These are phyloP conservation scores for Eudemis profundana DNA, from an alignment of 2,888 invertebrate species.

Conservation along the genomic window DNA sequence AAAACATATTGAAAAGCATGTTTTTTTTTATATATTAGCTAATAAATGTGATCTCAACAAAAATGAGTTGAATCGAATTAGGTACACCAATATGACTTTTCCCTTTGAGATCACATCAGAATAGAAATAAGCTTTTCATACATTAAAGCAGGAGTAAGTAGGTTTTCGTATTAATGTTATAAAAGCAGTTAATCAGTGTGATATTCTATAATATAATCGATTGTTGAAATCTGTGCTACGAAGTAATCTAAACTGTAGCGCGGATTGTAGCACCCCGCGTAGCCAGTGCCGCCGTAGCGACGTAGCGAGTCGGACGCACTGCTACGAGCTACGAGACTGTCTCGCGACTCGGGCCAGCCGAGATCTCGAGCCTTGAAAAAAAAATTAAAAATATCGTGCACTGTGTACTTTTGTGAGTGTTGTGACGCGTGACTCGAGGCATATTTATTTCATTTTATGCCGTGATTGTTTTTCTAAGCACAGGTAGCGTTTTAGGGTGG, in stretches of 20 bases:
- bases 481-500: conserved; percentile 64
- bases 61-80: too few species aligned
- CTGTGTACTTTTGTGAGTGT: conserved; percentile 57
- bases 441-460: conserved; percentile 10
- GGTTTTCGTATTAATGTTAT: too few species aligned
- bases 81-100: too few species aligned
- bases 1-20: too few species aligned
- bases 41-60: too few species aligned
- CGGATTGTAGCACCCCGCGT: conserved; percentile 73
- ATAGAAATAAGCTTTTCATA: too few species aligned
- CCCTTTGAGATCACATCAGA: too few species aligned
- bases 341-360: conserved; percentile 41
- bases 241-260: conserved; percentile 73
- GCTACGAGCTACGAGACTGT: conserved; percentile 49
- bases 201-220: conserved; percentile 67
- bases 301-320: conserved; percentile 71
- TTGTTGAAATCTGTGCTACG: conserved; percentile 77
- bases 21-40: too few species aligned
- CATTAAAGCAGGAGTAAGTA: too few species aligned
- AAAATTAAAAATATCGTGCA: conserved; percentile 15
- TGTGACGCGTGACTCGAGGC: conserved; percentile 51
- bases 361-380: conserved; percentile 30
- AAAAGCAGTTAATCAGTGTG: neutral
- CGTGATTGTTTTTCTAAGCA: conserved; percentile 50
- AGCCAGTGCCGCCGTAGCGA: conserved; percentile 76